These are phyloP conservation scores for Cliona cf. orientalis DNA, from an alignment of 37 sponge, comb jelly and placozoan genomes.

Conservation along the genomic window DNA sequence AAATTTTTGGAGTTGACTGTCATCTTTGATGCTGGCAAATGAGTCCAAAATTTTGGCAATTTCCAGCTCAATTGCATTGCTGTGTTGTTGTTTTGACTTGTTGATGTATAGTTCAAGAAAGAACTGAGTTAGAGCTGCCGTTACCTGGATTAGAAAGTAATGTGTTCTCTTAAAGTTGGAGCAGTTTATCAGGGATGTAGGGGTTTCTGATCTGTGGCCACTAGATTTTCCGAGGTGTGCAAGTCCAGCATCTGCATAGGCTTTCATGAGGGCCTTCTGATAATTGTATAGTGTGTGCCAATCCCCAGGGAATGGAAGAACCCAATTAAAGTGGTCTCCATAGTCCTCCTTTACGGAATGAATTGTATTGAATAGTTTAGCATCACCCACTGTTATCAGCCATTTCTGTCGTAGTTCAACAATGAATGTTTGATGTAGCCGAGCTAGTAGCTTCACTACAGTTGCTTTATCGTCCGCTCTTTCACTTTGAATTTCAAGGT, in stretches of 20 bases:
- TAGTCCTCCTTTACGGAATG: neutral
- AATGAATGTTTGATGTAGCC: neutral
- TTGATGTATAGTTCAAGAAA: neutral
- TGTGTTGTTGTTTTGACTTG: no score
- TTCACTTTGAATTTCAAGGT: no score
- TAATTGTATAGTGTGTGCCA: neutral
- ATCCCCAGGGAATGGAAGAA: constrained; percentile 8
- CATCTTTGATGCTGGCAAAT: no score
- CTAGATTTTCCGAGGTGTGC: neutral
- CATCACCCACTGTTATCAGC: neutral
- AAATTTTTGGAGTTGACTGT: no score
- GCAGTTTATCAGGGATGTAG: neutral
- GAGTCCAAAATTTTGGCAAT: no score
- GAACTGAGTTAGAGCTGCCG: neutral
- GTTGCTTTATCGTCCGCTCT: no score
- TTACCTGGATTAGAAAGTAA: neutral
- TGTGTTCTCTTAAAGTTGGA: neutral
- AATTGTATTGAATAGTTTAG: neutral
- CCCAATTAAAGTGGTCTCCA: neutral
- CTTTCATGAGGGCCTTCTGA: constrained; percentile 3
- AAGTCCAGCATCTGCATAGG: constrained; percentile 5
- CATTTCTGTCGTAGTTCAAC: neutral
- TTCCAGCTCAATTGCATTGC: no score
- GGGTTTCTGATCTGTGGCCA: neutral
- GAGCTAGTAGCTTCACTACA: no score